These are phyloP conservation scores for Trachelus stipa DNA, from an alignment of 2,888 invertebrate genomes.

Conservation along the genomic window DNA sequence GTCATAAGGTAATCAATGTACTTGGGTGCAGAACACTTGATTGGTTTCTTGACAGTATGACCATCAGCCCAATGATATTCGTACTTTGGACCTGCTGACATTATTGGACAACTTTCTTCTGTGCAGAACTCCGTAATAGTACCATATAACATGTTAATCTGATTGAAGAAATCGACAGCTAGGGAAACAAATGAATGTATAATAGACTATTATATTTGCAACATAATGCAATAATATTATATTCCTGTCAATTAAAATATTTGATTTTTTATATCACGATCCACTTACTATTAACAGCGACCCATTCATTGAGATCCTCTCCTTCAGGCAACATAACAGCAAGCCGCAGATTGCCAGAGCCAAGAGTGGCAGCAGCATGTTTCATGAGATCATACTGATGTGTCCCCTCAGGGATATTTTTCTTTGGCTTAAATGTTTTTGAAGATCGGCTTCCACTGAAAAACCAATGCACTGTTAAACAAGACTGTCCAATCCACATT, in stretches of 20 bases:
- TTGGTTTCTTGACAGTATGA: slow-evolving; percentile 96
- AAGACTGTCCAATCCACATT: too few species aligned
- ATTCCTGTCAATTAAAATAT: not conserved
- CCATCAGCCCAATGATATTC: slow-evolving; percentile 99
- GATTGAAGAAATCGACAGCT: slow-evolving; percentile 99
- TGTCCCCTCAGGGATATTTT: slow-evolving; percentile 98
- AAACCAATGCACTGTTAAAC: slow-evolving; percentile 23
- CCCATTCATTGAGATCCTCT: slow-evolving; percentile 99
- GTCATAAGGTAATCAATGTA: slow-evolving; percentile 99
- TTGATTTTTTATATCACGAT: not conserved
- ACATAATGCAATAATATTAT: too few species aligned
- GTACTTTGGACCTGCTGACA: slow-evolving; percentile 99
- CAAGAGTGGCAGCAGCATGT: slow-evolving; percentile 98
- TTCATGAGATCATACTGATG: slow-evolving; percentile 99
- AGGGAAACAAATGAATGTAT: slow-evolving; percentile 55
- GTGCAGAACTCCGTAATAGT: slow-evolving; percentile 99
- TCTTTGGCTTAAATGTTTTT: slow-evolving; percentile 98
- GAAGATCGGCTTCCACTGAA: slow-evolving; percentile 89
- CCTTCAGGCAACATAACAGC: slow-evolving; percentile 98
- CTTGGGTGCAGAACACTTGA: slow-evolving; percentile 98
- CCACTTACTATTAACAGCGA: slow-evolving; percentile 98
- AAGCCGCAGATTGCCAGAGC: slow-evolving; percentile 94
- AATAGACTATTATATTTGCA: not conserved
- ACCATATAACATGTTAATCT: slow-evolving; percentile 99
- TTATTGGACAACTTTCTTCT: slow-evolving; percentile 95